Conservation (phyloP, 2,113 vertebrate species). For the Oxyura jamaicensis region DNA sequence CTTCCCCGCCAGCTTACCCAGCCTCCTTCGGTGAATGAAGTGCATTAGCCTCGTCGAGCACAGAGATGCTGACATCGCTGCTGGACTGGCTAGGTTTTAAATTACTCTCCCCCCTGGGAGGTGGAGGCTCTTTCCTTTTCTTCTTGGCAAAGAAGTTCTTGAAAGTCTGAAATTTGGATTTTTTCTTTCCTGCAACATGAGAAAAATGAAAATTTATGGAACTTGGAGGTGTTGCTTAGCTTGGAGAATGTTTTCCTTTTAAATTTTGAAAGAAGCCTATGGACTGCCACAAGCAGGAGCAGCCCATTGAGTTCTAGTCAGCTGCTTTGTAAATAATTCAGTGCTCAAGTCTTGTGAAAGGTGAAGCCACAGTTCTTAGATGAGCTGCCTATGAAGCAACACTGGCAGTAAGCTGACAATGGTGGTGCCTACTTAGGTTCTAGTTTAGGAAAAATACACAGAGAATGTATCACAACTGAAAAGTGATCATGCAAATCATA, state of each 20-base stretch:
- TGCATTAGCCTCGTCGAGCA: slow-evolving; percentile 38
- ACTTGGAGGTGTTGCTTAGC: background rate
- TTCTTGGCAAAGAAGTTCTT: slow-evolving; percentile 91
- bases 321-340: slow-evolving; percentile 51
- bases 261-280: background rate
- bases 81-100: slow-evolving; percentile 84
- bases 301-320: slow-evolving; percentile 14
- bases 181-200: slow-evolving; percentile 87
- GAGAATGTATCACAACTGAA: background rate
- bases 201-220: background rate
- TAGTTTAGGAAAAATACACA: background rate
- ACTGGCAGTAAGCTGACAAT: background rate
- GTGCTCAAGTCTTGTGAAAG: slow-evolving; percentile 28
- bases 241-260: background rate
- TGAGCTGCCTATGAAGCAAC: background rate
- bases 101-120: slow-evolving; percentile 41
- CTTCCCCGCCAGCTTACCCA: slow-evolving; percentile 77
- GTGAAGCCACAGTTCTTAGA: slow-evolving; percentile 22
- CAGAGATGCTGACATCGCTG: slow-evolving; percentile 77
- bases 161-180: slow-evolving; percentile 91
- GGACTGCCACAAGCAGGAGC: background rate
- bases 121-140: slow-evolving; percentile 83
- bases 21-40: slow-evolving; percentile 63
- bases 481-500: background rate
- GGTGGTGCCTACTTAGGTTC: background rate